A percentile compares a stretch with the other conserved stretches of the same genome.
Conservation (phyloP, 2,888 invertebrate genomes). For the Trichopria drosophilae region DNA sequence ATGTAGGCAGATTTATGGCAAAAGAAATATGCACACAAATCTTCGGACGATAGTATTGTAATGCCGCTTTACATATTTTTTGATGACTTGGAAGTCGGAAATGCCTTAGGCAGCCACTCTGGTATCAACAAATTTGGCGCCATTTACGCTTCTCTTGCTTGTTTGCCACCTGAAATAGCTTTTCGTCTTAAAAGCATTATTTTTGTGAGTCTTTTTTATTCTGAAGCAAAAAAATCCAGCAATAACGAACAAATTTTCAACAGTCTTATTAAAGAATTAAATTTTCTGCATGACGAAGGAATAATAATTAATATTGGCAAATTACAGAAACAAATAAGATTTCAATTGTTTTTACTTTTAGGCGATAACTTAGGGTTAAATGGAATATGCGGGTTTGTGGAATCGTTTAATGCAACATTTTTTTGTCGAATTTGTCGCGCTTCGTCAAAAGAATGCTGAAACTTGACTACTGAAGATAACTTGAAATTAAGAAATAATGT, state of each 20-base stretch:
- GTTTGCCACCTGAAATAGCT: conserved; percentile 27
- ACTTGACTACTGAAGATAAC: neutral
- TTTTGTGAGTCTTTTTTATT: conserved; percentile 28
- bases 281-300: conserved; percentile 8
- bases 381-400: conserved; percentile 6
- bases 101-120: conserved; percentile 27
- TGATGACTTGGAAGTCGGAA: conserved; percentile 33
- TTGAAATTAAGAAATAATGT: neutral
- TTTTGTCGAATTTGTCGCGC: conserved; percentile 5
- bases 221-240: conserved; percentile 17
- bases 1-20: conserved; percentile 25
- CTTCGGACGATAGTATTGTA: conserved; percentile 17
- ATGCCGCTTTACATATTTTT: conserved; percentile 30
- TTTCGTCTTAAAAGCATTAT: conserved; percentile 35
- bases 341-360: conserved; percentile 12
- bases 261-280: conserved; percentile 17
- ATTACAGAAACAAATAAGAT: conserved; percentile 6
- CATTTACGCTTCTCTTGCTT: conserved; percentile 30
- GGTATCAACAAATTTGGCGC: conserved; percentile 29
- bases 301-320: conserved; percentile 13
- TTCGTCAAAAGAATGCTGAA: neutral
- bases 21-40: conserved; percentile 17
- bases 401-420: conserved; percentile 2
- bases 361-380: conserved; percentile 8
- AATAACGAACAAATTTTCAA: conserved; percentile 14